phyloP scores from a whole-genome alignment of 1,140 invertebrate genomes.

The Cepaea nemoralis region DNA sequence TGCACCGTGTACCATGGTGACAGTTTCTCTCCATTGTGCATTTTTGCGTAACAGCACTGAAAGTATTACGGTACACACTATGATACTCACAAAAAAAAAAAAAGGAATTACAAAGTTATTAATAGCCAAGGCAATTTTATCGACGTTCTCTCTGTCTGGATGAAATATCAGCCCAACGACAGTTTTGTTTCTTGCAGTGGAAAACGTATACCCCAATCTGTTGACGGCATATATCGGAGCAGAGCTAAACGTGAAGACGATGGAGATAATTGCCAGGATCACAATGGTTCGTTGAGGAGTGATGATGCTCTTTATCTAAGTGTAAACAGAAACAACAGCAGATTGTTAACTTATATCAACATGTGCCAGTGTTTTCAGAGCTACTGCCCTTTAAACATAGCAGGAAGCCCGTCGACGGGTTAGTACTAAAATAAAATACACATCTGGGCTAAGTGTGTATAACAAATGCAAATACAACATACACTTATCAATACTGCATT shows the following conservation, averaged over 20 bases:
- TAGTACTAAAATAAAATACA: too few species aligned
- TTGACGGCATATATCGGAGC: not conserved
- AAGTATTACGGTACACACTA: not conserved
- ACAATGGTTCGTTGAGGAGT: not conserved
- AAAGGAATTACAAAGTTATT: constrained; percentile 7
- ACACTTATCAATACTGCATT: too few species aligned
- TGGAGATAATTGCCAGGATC: not conserved
- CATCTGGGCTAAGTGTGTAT: too few species aligned
- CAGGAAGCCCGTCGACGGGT: too few species aligned
- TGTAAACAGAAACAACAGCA: too few species aligned
- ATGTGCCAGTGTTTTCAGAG: too few species aligned
- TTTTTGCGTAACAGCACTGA: not conserved
- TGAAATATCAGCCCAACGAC: not conserved
- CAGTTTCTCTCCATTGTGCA: not conserved
- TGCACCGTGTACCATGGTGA: not conserved
- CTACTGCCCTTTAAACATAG: too few species aligned
- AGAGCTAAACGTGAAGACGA: not conserved
- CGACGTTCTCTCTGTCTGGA: not conserved
- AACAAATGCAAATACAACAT: too few species aligned
- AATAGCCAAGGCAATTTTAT: not conserved
- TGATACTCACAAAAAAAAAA: not conserved
- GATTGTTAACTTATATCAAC: too few species aligned
- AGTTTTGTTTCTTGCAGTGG: not conserved
- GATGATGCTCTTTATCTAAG: too few species aligned
- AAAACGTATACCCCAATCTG: not conserved